Conservation (phyloP, 2,113 vertebrate species). For the Etheostoma spectabile region DNA sequence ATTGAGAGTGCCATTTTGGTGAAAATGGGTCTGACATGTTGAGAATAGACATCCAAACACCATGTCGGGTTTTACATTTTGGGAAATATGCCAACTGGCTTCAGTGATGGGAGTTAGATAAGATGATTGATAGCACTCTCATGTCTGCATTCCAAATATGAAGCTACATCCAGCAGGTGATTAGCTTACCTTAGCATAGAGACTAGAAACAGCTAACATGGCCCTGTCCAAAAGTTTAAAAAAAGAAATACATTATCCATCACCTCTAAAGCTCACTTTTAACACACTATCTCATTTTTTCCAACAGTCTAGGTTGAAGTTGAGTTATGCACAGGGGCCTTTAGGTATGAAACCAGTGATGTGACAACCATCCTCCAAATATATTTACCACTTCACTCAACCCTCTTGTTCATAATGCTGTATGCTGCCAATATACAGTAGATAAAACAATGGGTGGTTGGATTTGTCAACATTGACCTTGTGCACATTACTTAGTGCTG, state of each 20-base stretch:
- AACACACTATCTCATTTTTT: no score
- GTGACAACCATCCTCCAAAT: background rate
- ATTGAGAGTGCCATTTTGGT: background rate
- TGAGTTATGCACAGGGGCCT: background rate
- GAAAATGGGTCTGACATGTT: background rate
- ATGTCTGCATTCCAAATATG: background rate
- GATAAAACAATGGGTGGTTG: constrained; percentile 15
- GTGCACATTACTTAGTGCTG: background rate
- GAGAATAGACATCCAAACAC: background rate
- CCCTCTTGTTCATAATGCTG: background rate
- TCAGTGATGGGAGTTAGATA: background rate
- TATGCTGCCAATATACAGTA: background rate
- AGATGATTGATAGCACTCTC: no score
- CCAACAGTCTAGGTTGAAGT: no score
- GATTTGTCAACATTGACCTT: constrained; percentile 7
- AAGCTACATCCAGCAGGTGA: background rate
- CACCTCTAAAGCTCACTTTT: no score
- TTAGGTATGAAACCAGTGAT: background rate
- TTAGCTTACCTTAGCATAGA: background rate
- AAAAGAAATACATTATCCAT: background rate
- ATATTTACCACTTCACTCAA: constrained; percentile 1
- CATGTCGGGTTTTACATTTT: background rate
- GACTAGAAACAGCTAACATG: background rate
- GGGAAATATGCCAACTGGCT: background rate
- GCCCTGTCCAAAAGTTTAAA: background rate